Evolutionary conservation across 2,888 invertebrate species (phyloP).

Genomic region (Abrostola tripartita): DNA sequence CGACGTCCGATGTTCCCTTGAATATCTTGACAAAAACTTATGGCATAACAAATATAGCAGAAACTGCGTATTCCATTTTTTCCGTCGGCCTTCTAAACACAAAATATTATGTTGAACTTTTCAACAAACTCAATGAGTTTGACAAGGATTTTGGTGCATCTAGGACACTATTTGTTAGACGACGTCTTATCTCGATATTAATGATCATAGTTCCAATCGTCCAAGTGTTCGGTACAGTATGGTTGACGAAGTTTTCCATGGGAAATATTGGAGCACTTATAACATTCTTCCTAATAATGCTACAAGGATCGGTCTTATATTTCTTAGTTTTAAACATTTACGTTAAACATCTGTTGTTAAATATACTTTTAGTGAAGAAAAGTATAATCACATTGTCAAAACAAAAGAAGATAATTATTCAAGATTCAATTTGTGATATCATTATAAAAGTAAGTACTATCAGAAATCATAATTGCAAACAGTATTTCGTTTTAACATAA

Average conservation of each 20-base stretch:
- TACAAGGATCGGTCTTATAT: constrained; percentile 67
- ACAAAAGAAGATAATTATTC: constrained; percentile 52
- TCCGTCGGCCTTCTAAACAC: constrained; percentile 61
- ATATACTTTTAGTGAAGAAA: constrained; percentile 61
- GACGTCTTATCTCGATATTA: constrained; percentile 54
- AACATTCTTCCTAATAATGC: constrained; percentile 60
- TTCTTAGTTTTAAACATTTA: constrained; percentile 66
- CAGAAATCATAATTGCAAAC: constrained; percentile 20
- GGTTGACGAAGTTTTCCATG: constrained; percentile 58
- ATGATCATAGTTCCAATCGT: constrained; percentile 56
- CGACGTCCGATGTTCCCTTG: constrained; percentile 67
- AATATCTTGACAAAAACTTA: constrained; percentile 68
- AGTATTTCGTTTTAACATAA: neutral
- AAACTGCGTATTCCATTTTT: constrained; percentile 63
- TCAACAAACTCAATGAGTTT: constrained; percentile 62
- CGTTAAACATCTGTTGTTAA: constrained; percentile 61
- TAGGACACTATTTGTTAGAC: constrained; percentile 55
- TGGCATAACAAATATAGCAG: constrained; percentile 56
- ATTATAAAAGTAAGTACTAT: constrained; percentile 60
- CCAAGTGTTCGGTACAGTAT: constrained; percentile 50
- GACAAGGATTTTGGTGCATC: constrained; percentile 62
- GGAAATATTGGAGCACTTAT: constrained; percentile 60
- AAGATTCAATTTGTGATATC: constrained; percentile 46
- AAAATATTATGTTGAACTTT: constrained; percentile 60
- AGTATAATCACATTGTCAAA: constrained; percentile 40